These are phyloP conservation scores for Nothocercus julius DNA, from an alignment of 2,113 vertebrate genomes.

Conservation along the genomic window DNA sequence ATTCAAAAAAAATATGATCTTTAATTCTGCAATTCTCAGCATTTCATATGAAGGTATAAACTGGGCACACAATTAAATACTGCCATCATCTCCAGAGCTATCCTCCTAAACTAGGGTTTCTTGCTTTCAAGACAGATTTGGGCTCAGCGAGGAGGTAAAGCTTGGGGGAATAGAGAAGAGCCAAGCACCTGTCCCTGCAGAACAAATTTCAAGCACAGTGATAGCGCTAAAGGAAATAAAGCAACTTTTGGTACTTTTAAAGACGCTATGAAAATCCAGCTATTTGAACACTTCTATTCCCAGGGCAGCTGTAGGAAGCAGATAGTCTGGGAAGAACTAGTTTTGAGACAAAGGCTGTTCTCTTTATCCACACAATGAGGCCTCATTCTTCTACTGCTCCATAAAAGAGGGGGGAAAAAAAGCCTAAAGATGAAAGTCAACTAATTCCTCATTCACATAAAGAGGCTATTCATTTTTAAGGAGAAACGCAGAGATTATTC, in stretches of 20 bases:
- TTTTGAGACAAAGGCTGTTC: conserved; percentile 43
- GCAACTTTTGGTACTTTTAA: background rate
- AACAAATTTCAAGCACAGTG: background rate
- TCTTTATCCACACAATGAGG: conserved; percentile 22
- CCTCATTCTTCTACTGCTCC: background rate
- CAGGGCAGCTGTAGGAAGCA: background rate
- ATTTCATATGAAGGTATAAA: background rate
- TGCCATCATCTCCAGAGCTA: background rate
- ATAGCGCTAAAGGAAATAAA: background rate
- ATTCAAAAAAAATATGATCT: background rate
- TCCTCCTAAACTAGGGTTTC: background rate
- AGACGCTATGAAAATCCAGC: background rate
- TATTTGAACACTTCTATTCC: background rate
- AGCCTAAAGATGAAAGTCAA: background rate
- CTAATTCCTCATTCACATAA: conserved; percentile 4
- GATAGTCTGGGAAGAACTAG: background rate
- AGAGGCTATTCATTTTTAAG: conserved; percentile 43
- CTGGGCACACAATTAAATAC: background rate
- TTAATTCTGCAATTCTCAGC: background rate
- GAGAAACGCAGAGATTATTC: conserved; percentile 16
- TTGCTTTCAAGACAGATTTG: background rate
- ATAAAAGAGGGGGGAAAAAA: background rate
- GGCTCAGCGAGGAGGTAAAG: background rate
- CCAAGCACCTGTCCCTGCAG: background rate
- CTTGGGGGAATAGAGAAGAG: background rate